Base-by-base conservation (phyloP, 2,888 invertebrate species). In the Tiliacea citrago region DNA sequence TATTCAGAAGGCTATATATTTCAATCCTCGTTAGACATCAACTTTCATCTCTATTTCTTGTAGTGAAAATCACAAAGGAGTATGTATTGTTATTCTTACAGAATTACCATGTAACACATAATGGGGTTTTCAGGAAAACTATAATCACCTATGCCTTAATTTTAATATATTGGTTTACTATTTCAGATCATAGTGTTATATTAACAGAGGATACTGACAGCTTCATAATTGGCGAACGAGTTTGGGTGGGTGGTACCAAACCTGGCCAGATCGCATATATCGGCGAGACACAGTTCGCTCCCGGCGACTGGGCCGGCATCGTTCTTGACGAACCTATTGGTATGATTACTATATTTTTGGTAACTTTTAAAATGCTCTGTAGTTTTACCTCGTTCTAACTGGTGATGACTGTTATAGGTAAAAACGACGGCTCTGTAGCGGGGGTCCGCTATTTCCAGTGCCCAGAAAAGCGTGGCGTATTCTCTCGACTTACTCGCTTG, bases 231-330 rank as follows among this genome's bases (percentile, higher is more conserved):
- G 99, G 99, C 47, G 98, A 99, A 92, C 97, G 98, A 82, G 98
- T 99, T 85, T 99, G 98, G 98, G 99, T 99, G 82, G 98, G 98
- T 88, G 99, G 99, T 73, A 97, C 97, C 70, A 99, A 99, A 92
- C 97, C 99, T 4, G 99, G 99, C 53, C 98, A 98, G 91, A 98
- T 99, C 87, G 98, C 99, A 58, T 99, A 98, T 94, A 98, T 99
- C 74, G 99, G 99, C 49, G 99, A 99, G 91, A 99, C 99, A 69
- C 98, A 99, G 93, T 99, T 99, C 96, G 99, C 99, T 24, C 99
- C 99, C 35, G 99, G 99, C 78, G 99, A 99, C 85, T 99, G 99
- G 99, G 99, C 99, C 67, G 99, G 99, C 68, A 98, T 99, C 78
- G 99, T 99, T 79, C 97, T 99, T 86, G 99, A 99, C 94, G 99